Percentiles rank a stretch among this genome's conserved stretches.
phyloP scores from a whole-genome alignment of 2,888 invertebrate species.

The Arenicola marina region DNA sequence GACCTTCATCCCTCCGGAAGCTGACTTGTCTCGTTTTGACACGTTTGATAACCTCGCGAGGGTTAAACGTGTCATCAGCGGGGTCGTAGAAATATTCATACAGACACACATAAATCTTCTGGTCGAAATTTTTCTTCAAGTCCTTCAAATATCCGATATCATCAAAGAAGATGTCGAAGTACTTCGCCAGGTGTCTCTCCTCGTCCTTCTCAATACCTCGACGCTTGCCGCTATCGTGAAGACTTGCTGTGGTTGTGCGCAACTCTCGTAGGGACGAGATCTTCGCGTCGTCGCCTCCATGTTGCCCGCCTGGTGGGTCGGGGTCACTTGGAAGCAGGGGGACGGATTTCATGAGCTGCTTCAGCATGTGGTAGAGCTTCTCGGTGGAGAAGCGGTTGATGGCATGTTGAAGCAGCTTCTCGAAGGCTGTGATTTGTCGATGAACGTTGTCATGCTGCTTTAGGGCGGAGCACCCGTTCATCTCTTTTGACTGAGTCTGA shows the following conservation, averaged over 20 bases:
- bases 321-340: not conserved
- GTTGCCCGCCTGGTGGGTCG: not conserved
- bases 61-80: constrained; percentile 12
- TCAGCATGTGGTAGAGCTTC: constrained; percentile 37
- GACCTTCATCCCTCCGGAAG: not conserved
- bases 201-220: constrained; percentile 6
- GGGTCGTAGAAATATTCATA: constrained; percentile 46
- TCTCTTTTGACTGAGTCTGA: constrained; percentile 5
- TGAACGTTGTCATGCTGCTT: constrained; percentile 26
- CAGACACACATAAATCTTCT: constrained; percentile 43
- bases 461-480: constrained; percentile 2
- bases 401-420: constrained; percentile 44
- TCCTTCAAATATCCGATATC: constrained; percentile 43
- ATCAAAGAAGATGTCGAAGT: constrained; percentile 43
- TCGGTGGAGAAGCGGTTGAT: constrained; percentile 47
- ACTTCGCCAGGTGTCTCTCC: constrained; percentile 33
- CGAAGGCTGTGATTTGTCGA: constrained; percentile 43
- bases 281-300: not conserved
- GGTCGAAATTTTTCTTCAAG: constrained; percentile 48
- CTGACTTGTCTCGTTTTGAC: not conserved
- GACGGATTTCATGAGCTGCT: not conserved
- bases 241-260: too few species aligned
- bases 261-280: constrained; percentile 8
- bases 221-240: not conserved
- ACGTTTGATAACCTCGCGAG: not conserved